A percentile compares a stretch with the other conserved stretches of the same genome.
These are phyloP conservation scores for Metopia argyrocephala DNA, from an alignment of 2,888 invertebrate genomes.

Conservation along the genomic window DNA sequence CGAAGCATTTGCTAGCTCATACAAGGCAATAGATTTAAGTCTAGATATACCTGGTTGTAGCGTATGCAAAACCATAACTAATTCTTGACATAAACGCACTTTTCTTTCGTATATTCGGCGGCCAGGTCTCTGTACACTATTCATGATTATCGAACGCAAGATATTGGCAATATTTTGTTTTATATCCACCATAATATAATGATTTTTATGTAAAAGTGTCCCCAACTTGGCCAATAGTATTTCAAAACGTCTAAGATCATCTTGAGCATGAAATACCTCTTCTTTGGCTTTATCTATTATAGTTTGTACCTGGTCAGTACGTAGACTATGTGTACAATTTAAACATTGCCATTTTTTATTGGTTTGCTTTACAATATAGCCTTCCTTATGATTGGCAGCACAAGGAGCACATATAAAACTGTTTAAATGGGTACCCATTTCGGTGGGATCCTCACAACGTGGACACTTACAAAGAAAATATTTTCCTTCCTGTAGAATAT, in stretches of 20 bases:
- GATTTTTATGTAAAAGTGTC: conserved; percentile 82
- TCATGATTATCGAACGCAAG: conserved; percentile 79
- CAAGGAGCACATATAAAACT: conserved; percentile 73
- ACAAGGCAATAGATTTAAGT: conserved; percentile 84
- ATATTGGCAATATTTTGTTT: conserved; percentile 85
- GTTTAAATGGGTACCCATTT: conserved; percentile 85
- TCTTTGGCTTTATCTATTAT: conserved; percentile 79
- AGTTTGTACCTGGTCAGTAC: conserved; percentile 78
- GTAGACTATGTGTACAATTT: conserved; percentile 69
- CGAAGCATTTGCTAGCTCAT: conserved; percentile 86
- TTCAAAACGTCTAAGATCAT: conserved; percentile 76
- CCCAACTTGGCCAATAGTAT: conserved; percentile 80
- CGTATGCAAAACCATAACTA: conserved; percentile 83
- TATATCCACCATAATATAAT: conserved; percentile 84
- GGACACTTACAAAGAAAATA: conserved; percentile 86
- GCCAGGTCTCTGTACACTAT: conserved; percentile 79
- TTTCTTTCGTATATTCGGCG: conserved; percentile 82
- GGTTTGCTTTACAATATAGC: conserved; percentile 53
- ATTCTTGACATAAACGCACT: conserved; percentile 83
- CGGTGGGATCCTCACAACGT: conserved; percentile 85
- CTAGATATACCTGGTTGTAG: conserved; percentile 81
- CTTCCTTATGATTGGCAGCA: conserved; percentile 51
- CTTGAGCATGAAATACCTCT: conserved; percentile 78
- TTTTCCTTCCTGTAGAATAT: conserved; percentile 84
- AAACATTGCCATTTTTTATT: conserved; percentile 72